Evolutionary conservation across 2,113 vertebrate genomes (phyloP), one percentile per base, ranked within the genome.

Genomic region (Amphiprion ocellaris): DNA sequence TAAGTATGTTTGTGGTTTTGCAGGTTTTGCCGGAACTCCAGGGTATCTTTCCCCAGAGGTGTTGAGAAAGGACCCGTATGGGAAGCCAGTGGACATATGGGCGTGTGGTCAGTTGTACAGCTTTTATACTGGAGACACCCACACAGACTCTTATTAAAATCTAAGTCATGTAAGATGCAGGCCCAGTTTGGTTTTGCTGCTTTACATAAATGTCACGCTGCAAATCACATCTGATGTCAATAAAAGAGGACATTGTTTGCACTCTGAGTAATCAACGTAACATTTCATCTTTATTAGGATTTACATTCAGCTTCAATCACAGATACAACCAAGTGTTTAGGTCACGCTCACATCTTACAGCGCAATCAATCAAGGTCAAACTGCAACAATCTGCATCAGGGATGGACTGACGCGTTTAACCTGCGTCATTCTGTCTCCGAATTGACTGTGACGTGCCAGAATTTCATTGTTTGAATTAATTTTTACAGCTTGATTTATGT

Each of bases 81-180:
- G 98, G 91, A 99, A 99, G 84, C 98, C 98, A 52, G 98, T 99
- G 94, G 98, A 99, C 94, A 99, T 99, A 89, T 99, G 98, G 98
- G 98, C 98, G 69, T 99, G 98, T 87, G 98, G 98, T 99, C 92
- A 96, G 97, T 95, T 19, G 30, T 28, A 15, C 30, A 10, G 23
- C 15, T 47, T 60, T 60, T 24, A 53, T 19, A 21, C 28, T 67
- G 10, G 15, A 80, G 6, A 30, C 26, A 62, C 68, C 58, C 17
- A 17, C 15, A 19, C 21, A 1, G 3, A 19, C 44, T 65, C 8
- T 2, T 44, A 54, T 23, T 6, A 63, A 37, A 10, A 0, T 37
- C 7, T 37, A 37, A 10, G 6, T 10, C 8, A 7, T 37, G 8
- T 37, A 37, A 37, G 33, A 10, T 10, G 33, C 33, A 37, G 41